Evolutionary conservation across 2,113 vertebrate species (phyloP).

Genomic region (Mesoclemmys tuberculata): DNA sequence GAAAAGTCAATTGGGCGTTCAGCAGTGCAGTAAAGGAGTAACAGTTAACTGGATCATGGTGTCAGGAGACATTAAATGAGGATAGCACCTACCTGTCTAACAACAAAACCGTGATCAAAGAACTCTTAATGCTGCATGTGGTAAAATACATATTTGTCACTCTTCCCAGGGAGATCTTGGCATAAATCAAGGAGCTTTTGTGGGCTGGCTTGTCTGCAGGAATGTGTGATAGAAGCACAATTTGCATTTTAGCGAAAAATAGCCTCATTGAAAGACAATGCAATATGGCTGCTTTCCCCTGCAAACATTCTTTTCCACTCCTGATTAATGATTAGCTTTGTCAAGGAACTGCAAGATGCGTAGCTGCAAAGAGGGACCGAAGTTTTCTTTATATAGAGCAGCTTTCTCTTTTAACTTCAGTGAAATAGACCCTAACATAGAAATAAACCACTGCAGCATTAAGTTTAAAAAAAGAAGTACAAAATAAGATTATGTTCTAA

Average conservation of each 20-base stretch:
- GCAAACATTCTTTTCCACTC: neutral
- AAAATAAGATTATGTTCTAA: constrained; percentile 10
- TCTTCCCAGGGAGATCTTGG: neutral
- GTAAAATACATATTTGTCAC: accelerated
- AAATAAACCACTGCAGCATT: constrained; percentile 53
- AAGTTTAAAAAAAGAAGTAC: constrained; percentile 30
- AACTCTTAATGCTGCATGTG: accelerated
- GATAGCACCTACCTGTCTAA: neutral
- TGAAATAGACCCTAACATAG: neutral
- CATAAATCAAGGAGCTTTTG: neutral
- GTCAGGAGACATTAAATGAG: neutral
- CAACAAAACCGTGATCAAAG: neutral
- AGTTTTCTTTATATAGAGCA: neutral
- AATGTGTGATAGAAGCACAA: neutral
- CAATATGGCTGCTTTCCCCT: neutral
- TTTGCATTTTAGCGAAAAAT: neutral
- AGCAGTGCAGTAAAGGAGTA: neutral
- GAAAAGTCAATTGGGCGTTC: neutral
- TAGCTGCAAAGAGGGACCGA: neutral
- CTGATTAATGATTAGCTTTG: constrained; percentile 17
- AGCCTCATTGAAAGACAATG: neutral
- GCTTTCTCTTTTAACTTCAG: constrained; percentile 25
- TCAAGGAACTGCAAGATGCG: neutral
- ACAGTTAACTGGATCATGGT: neutral
- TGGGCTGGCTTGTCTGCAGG: neutral